Base-by-base conservation (phyloP, 2,797 vertebrate genomes). In the Sciurus carolinensis region DNA sequence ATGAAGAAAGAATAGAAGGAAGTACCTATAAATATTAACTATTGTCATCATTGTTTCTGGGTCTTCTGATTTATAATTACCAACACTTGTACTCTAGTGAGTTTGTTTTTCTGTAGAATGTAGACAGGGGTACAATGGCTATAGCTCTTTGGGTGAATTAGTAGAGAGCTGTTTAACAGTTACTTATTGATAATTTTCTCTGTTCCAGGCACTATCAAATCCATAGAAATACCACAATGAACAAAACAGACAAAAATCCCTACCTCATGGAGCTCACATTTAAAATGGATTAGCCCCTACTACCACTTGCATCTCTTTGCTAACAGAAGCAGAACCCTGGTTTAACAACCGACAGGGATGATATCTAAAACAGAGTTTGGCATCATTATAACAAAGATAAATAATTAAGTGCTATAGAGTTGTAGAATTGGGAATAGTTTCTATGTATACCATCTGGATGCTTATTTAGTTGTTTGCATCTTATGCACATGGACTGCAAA, bases 41-140 rank as follows among this genome's bases (percentile, higher is more conserved):
- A 14, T 66, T 77, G 11, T 30, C 9, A 12, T 84, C 7, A 24
- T n/a, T 86, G 8, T 79, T 94, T 91, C 82, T 82, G n/a, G 13
- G 26, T 69, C 52, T 82, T 96, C 39, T 72, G 47, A 11, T 90
- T 86, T 42, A 7, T 86, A 59, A 47, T 76, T 72, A 50, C 75
- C 79, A 42, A n/a, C 59, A 52, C 36, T 67, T 66, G 47, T 57
- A 33, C 86, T 73, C 69, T 17, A 80, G 26, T 54, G 24, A 80
- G 50, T 77, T 82, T 82, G 47, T 64, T 87, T 62, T 80, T 81
- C n/a, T 91, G 3, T 94, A 50, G 81, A 69, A 24, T 67, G 33
- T 50, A 84, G 59, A 71, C 14, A 3, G n/a, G 54, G 18, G 1
- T 28, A 59, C 20, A 77, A 17, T 54, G 42, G 11, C 47, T 44